A percentile compares a stretch with the other conserved stretches of the same genome.
phyloP scores from a whole-genome alignment of 2,888 invertebrate species.

The Drosophila parthenogenetica region DNA sequence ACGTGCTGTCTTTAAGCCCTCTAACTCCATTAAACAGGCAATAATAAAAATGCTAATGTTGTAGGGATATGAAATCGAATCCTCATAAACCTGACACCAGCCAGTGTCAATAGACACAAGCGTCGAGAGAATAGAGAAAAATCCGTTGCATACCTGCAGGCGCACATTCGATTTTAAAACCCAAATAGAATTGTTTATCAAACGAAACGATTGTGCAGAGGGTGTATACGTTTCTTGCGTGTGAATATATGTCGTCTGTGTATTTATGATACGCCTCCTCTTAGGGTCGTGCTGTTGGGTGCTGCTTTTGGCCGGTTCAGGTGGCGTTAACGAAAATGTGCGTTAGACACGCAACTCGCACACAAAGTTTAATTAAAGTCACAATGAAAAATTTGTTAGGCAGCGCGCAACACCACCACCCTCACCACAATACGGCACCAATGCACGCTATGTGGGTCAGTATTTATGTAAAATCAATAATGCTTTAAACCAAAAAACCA shows the following conservation, averaged over 20 bases:
- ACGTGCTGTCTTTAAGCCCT: constrained; percentile 44
- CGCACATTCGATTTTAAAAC: constrained; percentile 33
- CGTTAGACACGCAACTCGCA: constrained; percentile 54
- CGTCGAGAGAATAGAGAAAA: neutral
- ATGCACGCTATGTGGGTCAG: constrained; percentile 68
- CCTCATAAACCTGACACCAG: constrained; percentile 48
- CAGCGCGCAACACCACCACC: constrained; percentile 17
- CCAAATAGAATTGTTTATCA: neutral
- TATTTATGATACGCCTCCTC: constrained; percentile 57
- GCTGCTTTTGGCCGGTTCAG: neutral
- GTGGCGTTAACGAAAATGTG: constrained; percentile 46
- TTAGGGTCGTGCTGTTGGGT: constrained; percentile 9
- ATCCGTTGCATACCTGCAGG: constrained; percentile 37
- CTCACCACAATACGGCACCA: neutral
- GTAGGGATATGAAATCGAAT: constrained; percentile 31
- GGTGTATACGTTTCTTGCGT: constrained; percentile 47
- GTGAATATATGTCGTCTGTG: constrained; percentile 62
- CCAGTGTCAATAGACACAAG: constrained; percentile 40
- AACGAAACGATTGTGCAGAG: neutral
- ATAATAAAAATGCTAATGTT: constrained; percentile 65
- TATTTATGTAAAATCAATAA: constrained; percentile 66
- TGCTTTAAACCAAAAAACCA: constrained; percentile 19
- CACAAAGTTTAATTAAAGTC: constrained; percentile 72
- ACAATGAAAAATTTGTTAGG: constrained; percentile 66
- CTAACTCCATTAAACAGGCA: constrained; percentile 29